Conservation (phyloP, 2,888 invertebrate genomes). For the Anoplius nigerrimus region DNA sequence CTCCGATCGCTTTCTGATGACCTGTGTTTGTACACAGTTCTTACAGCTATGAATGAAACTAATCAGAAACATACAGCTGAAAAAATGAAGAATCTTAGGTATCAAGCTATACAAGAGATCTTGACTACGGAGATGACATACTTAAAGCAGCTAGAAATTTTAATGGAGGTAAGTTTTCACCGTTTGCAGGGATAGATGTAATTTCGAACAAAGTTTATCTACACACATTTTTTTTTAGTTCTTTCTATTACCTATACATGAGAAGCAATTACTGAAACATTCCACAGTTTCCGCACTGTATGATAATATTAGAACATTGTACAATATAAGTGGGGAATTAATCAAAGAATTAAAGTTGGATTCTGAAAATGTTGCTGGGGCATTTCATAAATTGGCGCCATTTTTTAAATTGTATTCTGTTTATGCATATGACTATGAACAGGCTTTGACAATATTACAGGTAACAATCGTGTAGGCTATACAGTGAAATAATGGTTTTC, state of each 20-base stretch:
- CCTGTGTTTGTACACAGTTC: slow-evolving; percentile 70
- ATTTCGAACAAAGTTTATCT: slow-evolving; percentile 21
- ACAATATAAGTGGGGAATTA: slow-evolving; percentile 80
- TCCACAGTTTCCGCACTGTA: slow-evolving; percentile 78
- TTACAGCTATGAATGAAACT: slow-evolving; percentile 78
- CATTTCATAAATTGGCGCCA: slow-evolving; percentile 84
- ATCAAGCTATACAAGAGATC: slow-evolving; percentile 82
- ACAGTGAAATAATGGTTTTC: no score
- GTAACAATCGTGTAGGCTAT: slow-evolving; percentile 69
- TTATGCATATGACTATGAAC: slow-evolving; percentile 85
- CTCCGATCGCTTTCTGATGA: slow-evolving; percentile 1
- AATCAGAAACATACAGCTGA: slow-evolving; percentile 59
- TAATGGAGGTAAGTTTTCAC: slow-evolving; percentile 77
- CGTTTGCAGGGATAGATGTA: background rate
- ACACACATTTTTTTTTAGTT: slow-evolving; percentile 64
- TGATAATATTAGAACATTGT: slow-evolving; percentile 81
- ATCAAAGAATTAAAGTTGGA: slow-evolving; percentile 78
- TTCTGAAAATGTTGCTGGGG: slow-evolving; percentile 79
- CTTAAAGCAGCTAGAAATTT: slow-evolving; percentile 80
- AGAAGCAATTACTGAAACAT: slow-evolving; percentile 76
- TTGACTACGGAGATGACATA: slow-evolving; percentile 83
- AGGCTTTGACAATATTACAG: slow-evolving; percentile 79
- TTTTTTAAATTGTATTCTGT: slow-evolving; percentile 87
- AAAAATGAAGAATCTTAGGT: slow-evolving; percentile 68
- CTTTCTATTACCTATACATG: slow-evolving; percentile 79